Evolutionary conservation across 2,113 vertebrate genomes (phyloP).

Genomic region (Pagrus major): DNA sequence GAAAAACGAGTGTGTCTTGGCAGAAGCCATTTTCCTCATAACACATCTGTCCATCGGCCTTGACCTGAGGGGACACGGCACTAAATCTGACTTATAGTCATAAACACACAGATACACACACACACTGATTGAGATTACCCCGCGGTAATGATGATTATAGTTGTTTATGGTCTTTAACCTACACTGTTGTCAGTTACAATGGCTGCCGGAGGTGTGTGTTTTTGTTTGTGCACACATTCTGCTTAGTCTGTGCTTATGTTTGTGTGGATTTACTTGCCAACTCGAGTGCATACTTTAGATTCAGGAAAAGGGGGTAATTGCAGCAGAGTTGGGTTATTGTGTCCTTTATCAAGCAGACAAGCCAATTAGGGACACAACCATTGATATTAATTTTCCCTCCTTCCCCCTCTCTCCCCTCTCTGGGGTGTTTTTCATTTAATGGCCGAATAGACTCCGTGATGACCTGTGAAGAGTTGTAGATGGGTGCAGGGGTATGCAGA

Average conservation of each 20-base stretch:
- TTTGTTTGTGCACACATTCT: slow-evolving; percentile 20
- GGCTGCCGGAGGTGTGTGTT: slow-evolving; percentile 45
- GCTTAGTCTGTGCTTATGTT: slow-evolving; percentile 6
- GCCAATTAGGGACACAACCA: slow-evolving; percentile 75
- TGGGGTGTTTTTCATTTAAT: slow-evolving; percentile 75
- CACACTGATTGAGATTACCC: slow-evolving; percentile 65
- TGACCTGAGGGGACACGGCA: slow-evolving; percentile 65
- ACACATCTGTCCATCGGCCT: slow-evolving; percentile 72
- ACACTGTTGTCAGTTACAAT: slow-evolving; percentile 64
- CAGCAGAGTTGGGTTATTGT: slow-evolving; percentile 63
- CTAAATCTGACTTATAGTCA: slow-evolving; percentile 70
- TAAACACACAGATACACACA: slow-evolving; percentile 40
- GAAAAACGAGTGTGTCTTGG: slow-evolving; percentile 59
- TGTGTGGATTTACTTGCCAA: slow-evolving; percentile 7
- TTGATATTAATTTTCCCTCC: slow-evolving; percentile 75
- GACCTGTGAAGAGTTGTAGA: slow-evolving; percentile 71
- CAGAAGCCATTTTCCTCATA: slow-evolving; percentile 64
- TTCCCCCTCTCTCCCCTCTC: slow-evolving; percentile 26
- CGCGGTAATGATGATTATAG: slow-evolving; percentile 73
- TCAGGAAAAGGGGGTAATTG: slow-evolving; percentile 30
- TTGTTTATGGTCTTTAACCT: slow-evolving; percentile 70
- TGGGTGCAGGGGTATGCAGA: slow-evolving; percentile 53
- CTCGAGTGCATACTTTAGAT: slow-evolving; percentile 34
- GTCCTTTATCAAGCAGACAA: slow-evolving; percentile 77
- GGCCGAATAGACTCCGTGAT: slow-evolving; percentile 63